Evolutionary conservation across 2,113 vertebrate genomes (phyloP).

Genomic region (Plecturocebus donacophilus): DNA sequence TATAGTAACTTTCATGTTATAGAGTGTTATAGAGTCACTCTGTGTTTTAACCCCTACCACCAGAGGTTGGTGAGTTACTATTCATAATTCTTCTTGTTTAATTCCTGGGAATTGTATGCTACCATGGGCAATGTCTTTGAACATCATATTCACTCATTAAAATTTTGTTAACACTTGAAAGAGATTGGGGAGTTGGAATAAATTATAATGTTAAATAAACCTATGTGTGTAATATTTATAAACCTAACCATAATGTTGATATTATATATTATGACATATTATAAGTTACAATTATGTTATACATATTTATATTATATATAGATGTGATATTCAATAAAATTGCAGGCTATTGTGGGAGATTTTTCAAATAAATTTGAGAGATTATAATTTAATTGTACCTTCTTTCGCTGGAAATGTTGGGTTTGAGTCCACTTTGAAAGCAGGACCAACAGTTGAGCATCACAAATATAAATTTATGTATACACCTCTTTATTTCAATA

Average conservation of each 20-base stretch:
- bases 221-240: background rate
- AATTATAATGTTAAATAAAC: background rate
- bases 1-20: background rate
- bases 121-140: background rate
- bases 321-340: background rate
- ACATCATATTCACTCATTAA: background rate
- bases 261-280: background rate
- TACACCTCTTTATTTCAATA: conserved; percentile 38
- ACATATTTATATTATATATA: background rate
- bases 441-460: background rate
- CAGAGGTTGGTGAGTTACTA: background rate
- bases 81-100: background rate
- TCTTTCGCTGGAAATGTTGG: background rate
- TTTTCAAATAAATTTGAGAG: background rate
- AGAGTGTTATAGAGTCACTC: background rate
- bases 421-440: background rate
- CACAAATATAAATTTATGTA: conserved; percentile 7
- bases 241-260: background rate
- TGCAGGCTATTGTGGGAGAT: background rate
- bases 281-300: background rate
- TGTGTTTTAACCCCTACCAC: background rate
- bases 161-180: background rate
- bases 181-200: background rate
- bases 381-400: background rate
- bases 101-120: background rate